A percentile compares a stretch with the other conserved stretches of the same genome.
These are phyloP conservation scores for Sipha flava DNA, from an alignment of 1,140 invertebrate genomes.

Conservation along the genomic window DNA sequence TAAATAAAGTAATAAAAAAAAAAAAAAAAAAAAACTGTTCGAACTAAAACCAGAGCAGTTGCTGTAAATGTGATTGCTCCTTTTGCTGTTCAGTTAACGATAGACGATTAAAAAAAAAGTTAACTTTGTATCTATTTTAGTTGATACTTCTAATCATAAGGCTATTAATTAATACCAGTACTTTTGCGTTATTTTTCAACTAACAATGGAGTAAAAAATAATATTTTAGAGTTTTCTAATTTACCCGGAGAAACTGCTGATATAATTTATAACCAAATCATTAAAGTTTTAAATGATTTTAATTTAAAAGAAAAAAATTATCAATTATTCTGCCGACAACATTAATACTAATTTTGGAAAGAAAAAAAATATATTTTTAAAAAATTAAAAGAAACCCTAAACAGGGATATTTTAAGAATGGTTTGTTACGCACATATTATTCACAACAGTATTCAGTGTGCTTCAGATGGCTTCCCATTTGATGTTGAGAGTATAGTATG, in stretches of 20 bases:
- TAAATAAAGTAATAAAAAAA: too few species aligned
- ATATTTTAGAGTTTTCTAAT: background rate
- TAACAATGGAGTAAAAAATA: background rate
- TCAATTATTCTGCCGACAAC: background rate
- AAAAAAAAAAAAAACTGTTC: too few species aligned
- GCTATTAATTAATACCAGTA: background rate
- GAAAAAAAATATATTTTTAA: background rate
- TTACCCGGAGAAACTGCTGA: background rate
- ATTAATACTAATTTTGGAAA: background rate
- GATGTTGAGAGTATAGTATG: too few species aligned
- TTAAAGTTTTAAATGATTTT: background rate
- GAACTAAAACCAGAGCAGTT: too few species aligned
- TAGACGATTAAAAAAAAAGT: background rate
- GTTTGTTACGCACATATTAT: background rate
- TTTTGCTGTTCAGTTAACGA: too few species aligned
- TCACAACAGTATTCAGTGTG: background rate
- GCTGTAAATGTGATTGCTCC: too few species aligned
- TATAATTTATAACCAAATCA: background rate
- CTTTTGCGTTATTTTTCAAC: background rate
- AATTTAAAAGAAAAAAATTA: background rate
- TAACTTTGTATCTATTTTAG: background rate
- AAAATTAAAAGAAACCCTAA: background rate
- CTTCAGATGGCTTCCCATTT: background rate
- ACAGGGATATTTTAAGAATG: background rate
- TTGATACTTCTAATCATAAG: background rate